Evolutionary conservation across 1,140 invertebrate species (phyloP).

Genomic region (silkworm (Bombyx mori)): DNA sequence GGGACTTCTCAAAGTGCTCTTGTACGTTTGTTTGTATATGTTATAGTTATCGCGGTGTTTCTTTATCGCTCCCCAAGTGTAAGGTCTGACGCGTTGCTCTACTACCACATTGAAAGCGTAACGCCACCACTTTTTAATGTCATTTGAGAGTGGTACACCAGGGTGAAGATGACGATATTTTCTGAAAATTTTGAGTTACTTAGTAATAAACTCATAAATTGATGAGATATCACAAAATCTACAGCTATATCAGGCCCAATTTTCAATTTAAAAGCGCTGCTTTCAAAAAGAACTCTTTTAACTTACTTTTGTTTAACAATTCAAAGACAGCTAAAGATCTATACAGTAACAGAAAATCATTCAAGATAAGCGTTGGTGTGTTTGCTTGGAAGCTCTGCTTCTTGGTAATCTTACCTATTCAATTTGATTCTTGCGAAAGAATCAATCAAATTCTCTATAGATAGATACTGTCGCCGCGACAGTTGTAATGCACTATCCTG

Average conservation of each 20-base stretch:
- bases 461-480: conserved; percentile 81
- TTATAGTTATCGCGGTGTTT: conserved; percentile 80
- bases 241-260: too few relatives aligned
- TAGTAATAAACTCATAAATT: not conserved
- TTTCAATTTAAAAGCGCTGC: too few relatives aligned
- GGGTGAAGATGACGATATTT: conserved; percentile 72
- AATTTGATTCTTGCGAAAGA: conserved; percentile 79
- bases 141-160: conserved; percentile 57
- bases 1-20: conserved; percentile 78
- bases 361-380: too few relatives aligned
- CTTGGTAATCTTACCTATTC: conserved; percentile 71
- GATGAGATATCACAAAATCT: not conserved
- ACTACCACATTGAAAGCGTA: conserved; percentile 83
- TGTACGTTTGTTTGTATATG: conserved; percentile 81
- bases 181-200: conserved; percentile 40
- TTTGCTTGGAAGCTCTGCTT: too few relatives aligned
- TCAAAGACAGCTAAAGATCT: too few relatives aligned
- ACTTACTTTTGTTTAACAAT: too few relatives aligned
- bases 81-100: conserved; percentile 80
- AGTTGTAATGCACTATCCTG: conserved; percentile 84
- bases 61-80: conserved; percentile 80
- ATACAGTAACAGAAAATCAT: too few relatives aligned
- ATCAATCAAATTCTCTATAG: conserved; percentile 76
- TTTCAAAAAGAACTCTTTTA: too few relatives aligned
- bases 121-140: conserved; percentile 80